Evolutionary conservation across 2,113 vertebrate species (phyloP), one percentile per base, ranked within the genome.

Genomic region (Xenopus borealis): DNA sequence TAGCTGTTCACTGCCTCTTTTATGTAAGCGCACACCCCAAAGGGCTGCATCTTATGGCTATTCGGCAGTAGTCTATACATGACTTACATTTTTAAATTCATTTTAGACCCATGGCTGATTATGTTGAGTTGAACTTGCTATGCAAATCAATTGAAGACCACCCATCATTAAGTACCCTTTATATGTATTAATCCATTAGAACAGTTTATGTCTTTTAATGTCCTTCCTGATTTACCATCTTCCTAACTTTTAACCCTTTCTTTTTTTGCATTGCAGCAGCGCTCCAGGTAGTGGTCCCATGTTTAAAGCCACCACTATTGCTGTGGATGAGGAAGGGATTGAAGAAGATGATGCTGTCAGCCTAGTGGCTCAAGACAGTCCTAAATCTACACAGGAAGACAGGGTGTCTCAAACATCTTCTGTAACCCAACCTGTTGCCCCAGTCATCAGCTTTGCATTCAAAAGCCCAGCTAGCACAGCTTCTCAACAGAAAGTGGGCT

Each of bases 301-400:
- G 96, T 99, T 99, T 88, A 94, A 94, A 89, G 89, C 95, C n/a
- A 97, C 95, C 74, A 99, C 95, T 0, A 94, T 99, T 79, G 95
- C 93, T 59, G 87, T 98, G 72, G 97, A 98, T 4, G 95, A 95
- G 78, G 95, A 98, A 83, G 94, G 79, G 12, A 93, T 92, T 66
- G 96, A 97, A 0, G 82, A 93, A 0, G 94, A 93, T 0, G 84
- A 83, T 66, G 10, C 88, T 78, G 88, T 86, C 50, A 45, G 86
- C 23, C 75, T 83, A 10, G 83, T 85, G 10, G 1, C 78, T 8
- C 47, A 84, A 69, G 68, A 52, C 0, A 44, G 79, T 27, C 74
- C 74, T 19, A 77, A 64, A 57, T 52, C 14, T 27, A 45, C 67
- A 13, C 59, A 70, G 17, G 74, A 77, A 46, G 74, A 77, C 11